These are phyloP conservation scores for Uria aalge DNA, from an alignment of 2,113 vertebrate species.

Conservation along the genomic window DNA sequence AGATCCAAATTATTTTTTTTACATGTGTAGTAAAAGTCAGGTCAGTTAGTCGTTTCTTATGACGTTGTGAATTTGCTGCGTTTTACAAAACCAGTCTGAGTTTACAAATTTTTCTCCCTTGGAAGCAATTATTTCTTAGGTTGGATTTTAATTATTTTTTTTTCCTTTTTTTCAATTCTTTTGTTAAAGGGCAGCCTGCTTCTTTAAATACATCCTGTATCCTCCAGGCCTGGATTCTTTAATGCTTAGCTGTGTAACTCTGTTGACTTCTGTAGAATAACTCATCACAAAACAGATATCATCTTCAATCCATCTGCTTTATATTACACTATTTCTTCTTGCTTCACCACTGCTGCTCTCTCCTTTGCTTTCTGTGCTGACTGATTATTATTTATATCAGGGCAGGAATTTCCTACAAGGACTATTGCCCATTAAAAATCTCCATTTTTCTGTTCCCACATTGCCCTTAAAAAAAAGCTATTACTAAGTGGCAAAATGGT, in stretches of 20 bases:
- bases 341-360: background rate
- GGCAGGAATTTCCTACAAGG: slow-evolving; percentile 5
- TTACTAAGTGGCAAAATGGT: background rate
- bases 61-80: background rate
- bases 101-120: background rate
- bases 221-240: background rate
- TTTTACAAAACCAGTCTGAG: background rate
- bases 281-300: background rate
- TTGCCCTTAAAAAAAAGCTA: background rate
- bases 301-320: background rate
- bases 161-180: background rate
- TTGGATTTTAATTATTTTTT: background rate
- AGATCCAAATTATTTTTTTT: background rate
- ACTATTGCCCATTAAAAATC: slow-evolving; percentile 23
- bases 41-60: background rate
- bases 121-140: background rate
- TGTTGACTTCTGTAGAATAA: background rate
- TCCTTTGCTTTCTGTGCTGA: background rate
- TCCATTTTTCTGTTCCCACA: background rate
- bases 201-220: background rate
- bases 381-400: background rate
- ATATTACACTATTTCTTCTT: background rate
- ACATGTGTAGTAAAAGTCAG: background rate
- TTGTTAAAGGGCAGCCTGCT: background rate
- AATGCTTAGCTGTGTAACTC: background rate